Base-by-base conservation (phyloP, 2,888 invertebrate genomes). In the Epicampocera succincta region DNA sequence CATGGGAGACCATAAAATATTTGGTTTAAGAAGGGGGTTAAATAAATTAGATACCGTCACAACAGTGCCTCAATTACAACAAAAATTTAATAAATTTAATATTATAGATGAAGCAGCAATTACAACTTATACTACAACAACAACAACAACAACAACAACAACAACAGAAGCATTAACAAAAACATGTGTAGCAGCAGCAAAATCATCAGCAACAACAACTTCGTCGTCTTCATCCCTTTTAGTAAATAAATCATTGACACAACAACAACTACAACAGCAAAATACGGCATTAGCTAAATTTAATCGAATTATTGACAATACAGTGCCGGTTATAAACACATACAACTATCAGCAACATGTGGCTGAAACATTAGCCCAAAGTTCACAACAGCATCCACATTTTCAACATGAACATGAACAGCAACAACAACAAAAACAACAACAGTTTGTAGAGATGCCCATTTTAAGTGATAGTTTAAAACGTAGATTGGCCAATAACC, bases 261-360 rank as follows among this genome's bases (percentile, higher is more conserved):
- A 86, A 86, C 85, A 85, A 84, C 85, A 85, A 84, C 85, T 85
- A 83, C 83, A 80, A 69, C 85, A 86, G 84, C 85, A 86, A 85
- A 85, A 86, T 86, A 89, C 88, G 85, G 90, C 90, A 89, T 90
- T 90, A 90, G 90, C 90, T 90, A 90, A 90, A 89, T 90, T 90
- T 88, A 90, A 90, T 88, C 89, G 89, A 87, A 89, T 90, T 87
- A 90, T 89, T 84, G 90, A 90, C 84, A 87, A 87, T 87, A 88
- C 87, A 85, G 87, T 89, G 83, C 86, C 89, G 87, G 88, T 85
- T 83, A 86, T 85, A 80, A 86, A 85, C 77, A 61, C 69, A 61
- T 76, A 76, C 52, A 85, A 85, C 83, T 87, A 87, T 83, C 85
- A 84, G 74, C 85, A 85, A 42, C 83, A 79, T 71, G 72, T 81